A percentile compares a stretch with the other conserved stretches of the same genome.
Conservation (phyloP, 2,888 invertebrate genomes). For the Caenorhabditis sp. region DNA sequence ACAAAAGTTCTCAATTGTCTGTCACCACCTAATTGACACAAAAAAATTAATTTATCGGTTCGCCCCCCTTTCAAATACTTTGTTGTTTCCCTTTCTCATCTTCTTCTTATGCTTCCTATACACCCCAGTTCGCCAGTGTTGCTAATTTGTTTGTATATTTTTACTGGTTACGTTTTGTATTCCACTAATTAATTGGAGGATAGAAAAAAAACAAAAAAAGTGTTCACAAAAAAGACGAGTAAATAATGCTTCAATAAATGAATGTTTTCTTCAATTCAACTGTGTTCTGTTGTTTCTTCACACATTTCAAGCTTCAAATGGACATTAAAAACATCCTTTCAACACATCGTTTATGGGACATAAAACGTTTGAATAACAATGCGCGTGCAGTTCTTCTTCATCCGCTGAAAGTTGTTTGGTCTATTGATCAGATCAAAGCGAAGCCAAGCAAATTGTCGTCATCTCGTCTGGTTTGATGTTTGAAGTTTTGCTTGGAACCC, state of each 20-base stretch:
- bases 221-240: slow-evolving; percentile 60
- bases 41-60: slow-evolving; percentile 52
- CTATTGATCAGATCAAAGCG: slow-evolving; percentile 18
- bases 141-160: slow-evolving; percentile 58
- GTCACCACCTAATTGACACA: slow-evolving; percentile 25
- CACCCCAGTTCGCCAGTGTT: slow-evolving; percentile 57
- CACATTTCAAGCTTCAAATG: too few relatives aligned
- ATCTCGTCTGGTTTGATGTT: slow-evolving; percentile 40
- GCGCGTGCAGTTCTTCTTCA: not conserved
- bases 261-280: slow-evolving; percentile 27
- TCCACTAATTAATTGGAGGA: slow-evolving; percentile 52
- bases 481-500: slow-evolving; percentile 56
- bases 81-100: slow-evolving; percentile 48
- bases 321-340: too few relatives aligned
- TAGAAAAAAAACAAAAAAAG: slow-evolving; percentile 46
- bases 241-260: slow-evolving; percentile 33
- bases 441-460: too few relatives aligned
- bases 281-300: slow-evolving; percentile 23
- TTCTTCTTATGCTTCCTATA: too few relatives aligned
- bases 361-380: slow-evolving; percentile 32
- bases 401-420: slow-evolving; percentile 5
- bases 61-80: slow-evolving; percentile 22
- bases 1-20: slow-evolving; percentile 63
- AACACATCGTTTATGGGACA: too few relatives aligned
- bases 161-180: slow-evolving; percentile 50